Percentiles rank a stretch among this genome's conserved stretches.
phyloP scores from a whole-genome alignment of 2,113 vertebrate species.

The Petrocephalus zakoni region DNA sequence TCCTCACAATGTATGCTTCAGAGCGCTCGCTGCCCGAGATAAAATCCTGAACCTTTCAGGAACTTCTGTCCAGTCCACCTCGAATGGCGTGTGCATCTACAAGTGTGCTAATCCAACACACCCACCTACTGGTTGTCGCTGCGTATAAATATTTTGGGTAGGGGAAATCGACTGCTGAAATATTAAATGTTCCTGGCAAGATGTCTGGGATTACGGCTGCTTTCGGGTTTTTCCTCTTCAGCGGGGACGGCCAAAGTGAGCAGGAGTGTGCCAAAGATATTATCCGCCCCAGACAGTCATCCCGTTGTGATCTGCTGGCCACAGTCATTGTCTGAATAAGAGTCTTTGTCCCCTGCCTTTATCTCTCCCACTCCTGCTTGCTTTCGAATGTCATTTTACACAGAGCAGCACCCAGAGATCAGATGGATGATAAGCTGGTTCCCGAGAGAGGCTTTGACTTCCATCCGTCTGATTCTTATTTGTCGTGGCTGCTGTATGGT shows the following conservation, averaged over 20 bases:
- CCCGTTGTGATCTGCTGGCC: constrained; percentile 14
- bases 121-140: constrained; percentile 46
- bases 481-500: not conserved
- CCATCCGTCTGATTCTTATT: not conserved
- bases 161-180: not conserved
- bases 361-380: not conserved
- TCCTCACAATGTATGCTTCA: not conserved
- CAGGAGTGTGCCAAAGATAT: not conserved
- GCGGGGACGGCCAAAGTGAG: not conserved
- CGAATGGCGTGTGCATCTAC: constrained; percentile 24
- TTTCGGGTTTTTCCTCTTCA: constrained; percentile 2
- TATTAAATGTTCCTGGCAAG: constrained; percentile 11
- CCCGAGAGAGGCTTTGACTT: not conserved
- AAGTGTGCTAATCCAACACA: constrained; percentile 44
- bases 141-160: constrained; percentile 37
- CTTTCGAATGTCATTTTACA: constrained; percentile 10
- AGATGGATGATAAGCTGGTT: not conserved
- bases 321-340: constrained; percentile 26
- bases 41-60: not conserved
- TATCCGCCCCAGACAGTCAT: constrained; percentile 4
- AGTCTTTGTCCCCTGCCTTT: constrained; percentile 20
- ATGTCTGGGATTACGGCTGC: not conserved
- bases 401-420: constrained; percentile 10
- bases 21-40: too few relatives aligned
- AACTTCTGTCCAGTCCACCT: not conserved